phyloP scores from a whole-genome alignment of 1,140 invertebrate genomes.

The Drosophila varians region DNA sequence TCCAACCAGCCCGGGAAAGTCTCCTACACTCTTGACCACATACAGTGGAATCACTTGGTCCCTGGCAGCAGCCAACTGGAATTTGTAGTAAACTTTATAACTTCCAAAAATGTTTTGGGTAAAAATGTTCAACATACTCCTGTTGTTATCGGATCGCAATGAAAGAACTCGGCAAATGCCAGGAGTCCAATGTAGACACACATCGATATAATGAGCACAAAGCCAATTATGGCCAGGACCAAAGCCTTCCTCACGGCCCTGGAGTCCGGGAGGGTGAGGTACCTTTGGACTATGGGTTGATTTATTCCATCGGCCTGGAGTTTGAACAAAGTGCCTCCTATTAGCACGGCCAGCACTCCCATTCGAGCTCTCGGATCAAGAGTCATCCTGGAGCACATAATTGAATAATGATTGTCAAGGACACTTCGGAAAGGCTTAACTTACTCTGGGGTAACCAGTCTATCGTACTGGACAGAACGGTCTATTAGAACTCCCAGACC shows the following conservation, averaged over 20 bases:
- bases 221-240: slow-evolving; percentile 86
- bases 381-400: slow-evolving; percentile 85
- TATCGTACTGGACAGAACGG: slow-evolving; percentile 88
- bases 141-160: slow-evolving; percentile 89
- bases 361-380: slow-evolving; percentile 89
- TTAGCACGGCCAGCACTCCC: slow-evolving; percentile 89
- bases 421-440: slow-evolving; percentile 24
- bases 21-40: slow-evolving; percentile 87
- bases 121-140: slow-evolving; percentile 72
- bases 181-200: slow-evolving; percentile 91
- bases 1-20: slow-evolving; percentile 89
- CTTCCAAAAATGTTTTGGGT: too few species aligned
- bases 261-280: slow-evolving; percentile 88
- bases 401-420: slow-evolving; percentile 23
- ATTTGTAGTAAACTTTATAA: not conserved
- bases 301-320: slow-evolving; percentile 91
- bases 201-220: slow-evolving; percentile 86
- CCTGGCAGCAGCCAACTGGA: slow-evolving; percentile 84
- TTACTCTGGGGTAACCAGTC: slow-evolving; percentile 91
- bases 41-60: slow-evolving; percentile 89
- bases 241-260: slow-evolving; percentile 87
- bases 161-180: slow-evolving; percentile 88
- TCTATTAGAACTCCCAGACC: slow-evolving; percentile 89
- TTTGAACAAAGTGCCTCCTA: slow-evolving; percentile 92
- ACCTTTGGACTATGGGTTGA: slow-evolving; percentile 93